Base-by-base conservation (phyloP, 30 jellyfish, hydroid and myxozoan genomes). In the Pelagia noctiluca region DNA sequence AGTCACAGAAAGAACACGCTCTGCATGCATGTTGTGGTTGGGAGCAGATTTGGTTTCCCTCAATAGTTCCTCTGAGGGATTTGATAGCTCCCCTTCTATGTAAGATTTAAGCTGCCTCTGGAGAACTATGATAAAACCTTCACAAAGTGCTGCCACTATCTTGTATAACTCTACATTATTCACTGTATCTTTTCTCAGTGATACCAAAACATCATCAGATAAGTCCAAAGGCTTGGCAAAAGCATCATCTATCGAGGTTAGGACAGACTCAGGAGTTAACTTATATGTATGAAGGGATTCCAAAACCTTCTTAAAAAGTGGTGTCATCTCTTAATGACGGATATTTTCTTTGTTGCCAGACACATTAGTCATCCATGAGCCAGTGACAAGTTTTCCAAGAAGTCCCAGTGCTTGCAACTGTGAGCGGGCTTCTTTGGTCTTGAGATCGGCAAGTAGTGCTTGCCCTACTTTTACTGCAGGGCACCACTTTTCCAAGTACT, bases 281-380 rank as follows among this genome's bases (percentile, higher is more conserved):
- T 33, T 68, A n/a, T 21, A 68, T 68, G 31, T 21, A 7, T 68
- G 24, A 32, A 68, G 18, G 33, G 18, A 21, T 2, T 24, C 32
- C 7, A 68, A 2, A 1, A 68, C 81, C n/a, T 13, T 48, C 32
- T 33, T 28, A 13, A 68, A 68, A 68, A 21, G 73, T n/a, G 35
- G 23, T 22, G 70, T 33, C 63, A 37, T 37, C 81, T 34, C 70
- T n/a, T 28, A 68, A 68, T 68, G 80, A 31, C 18, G 63, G 22
- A 68, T 31, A 26, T 68, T 68, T 24, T 68, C 80, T 68, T 68
- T 26, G 32, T 25, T 37, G 2, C 48, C 25, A 31, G 31, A 29
- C 31, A 68, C 81, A 31, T 37, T 34, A 28, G 61, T 37, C 81
- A 68, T 33, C 81, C 81, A 68, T 3, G 81, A 63, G 25, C 81